Evolutionary conservation across 2,113 vertebrate genomes (phyloP).

Genomic region (Nyctereutes procyonoides): DNA sequence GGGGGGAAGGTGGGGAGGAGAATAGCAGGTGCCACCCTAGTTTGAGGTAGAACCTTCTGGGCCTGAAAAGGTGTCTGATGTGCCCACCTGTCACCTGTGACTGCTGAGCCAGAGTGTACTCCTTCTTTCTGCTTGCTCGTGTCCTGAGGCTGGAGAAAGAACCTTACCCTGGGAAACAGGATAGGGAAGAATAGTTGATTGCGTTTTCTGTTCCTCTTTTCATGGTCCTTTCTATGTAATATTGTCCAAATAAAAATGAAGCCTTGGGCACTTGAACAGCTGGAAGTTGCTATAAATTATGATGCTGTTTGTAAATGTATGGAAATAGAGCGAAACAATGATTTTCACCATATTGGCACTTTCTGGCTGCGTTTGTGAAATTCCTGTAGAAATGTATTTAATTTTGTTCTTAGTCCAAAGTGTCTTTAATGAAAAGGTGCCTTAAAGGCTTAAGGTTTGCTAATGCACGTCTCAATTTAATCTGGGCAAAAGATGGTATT

Average conservation of each 20-base stretch:
- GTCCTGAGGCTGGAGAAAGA: neutral
- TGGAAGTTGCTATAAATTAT: neutral
- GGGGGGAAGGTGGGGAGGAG: no score
- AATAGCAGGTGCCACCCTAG: neutral
- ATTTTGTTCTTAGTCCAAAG: neutral
- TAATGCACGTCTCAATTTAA: slow-evolving; percentile 15
- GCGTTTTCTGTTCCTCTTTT: neutral
- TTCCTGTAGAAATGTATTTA: slow-evolving; percentile 5
- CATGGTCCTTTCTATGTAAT: neutral
- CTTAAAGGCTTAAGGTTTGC: slow-evolving; percentile 10
- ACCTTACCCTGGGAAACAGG: neutral
- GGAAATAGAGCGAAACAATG: slow-evolving; percentile 14
- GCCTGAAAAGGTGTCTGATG: neutral
- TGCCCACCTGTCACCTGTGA: slow-evolving; percentile 47
- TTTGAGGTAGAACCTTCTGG: neutral
- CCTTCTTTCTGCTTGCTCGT: neutral
- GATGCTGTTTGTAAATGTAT: neutral
- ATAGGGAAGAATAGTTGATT: neutral
- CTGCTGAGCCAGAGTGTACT: neutral
- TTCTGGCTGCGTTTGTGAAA: slow-evolving; percentile 22
- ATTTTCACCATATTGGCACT: neutral
- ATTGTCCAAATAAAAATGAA: slow-evolving; percentile 2
- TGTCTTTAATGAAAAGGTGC: slow-evolving; percentile 6
- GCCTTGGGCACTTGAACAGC: neutral
- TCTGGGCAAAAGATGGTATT: neutral